phyloP scores from a whole-genome alignment of 2,113 vertebrate genomes.

The Corythoichthys intestinalis region DNA sequence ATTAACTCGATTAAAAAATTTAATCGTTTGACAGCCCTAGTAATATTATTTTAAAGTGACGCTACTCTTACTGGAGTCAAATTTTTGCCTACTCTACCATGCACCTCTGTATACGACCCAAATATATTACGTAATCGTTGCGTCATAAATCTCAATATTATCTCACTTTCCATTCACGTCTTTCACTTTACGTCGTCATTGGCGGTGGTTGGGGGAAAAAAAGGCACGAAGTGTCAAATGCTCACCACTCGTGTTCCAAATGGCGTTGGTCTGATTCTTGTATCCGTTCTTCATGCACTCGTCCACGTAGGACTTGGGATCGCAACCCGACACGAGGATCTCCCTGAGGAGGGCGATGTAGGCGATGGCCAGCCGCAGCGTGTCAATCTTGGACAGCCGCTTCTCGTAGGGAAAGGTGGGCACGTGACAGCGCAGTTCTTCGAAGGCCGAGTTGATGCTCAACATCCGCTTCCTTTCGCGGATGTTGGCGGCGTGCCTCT shows the following conservation, averaged over 20 bases:
- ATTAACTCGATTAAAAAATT: too few species aligned
- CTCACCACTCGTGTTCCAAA: slow-evolving; percentile 82
- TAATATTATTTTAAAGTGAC: too few species aligned
- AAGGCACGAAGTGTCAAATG: too few species aligned
- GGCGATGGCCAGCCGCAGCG: slow-evolving; percentile 72
- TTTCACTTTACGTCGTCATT: too few species aligned
- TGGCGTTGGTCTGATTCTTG: slow-evolving; percentile 62
- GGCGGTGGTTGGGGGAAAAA: too few species aligned
- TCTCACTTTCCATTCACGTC: too few species aligned
- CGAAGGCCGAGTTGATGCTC: slow-evolving; percentile 76
- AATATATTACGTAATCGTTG: too few species aligned
- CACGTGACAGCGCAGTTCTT: slow-evolving; percentile 72
- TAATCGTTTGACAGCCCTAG: too few species aligned
- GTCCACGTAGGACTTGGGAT: slow-evolving; percentile 76
- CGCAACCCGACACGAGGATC: slow-evolving; percentile 72
- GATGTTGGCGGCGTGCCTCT: slow-evolving; percentile 76
- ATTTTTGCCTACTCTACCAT: too few species aligned
- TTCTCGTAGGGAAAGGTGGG: slow-evolving; percentile 81
- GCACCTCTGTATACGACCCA: too few species aligned
- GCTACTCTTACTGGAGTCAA: too few species aligned
- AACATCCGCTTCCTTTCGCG: slow-evolving; percentile 78
- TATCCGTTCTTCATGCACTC: slow-evolving; percentile 72
- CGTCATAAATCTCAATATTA: too few species aligned
- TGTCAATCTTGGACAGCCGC: slow-evolving; percentile 80
- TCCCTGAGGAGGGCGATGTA: slow-evolving; percentile 78